Percentiles rank a stretch among this genome's conserved stretches.
Conservation (phyloP, 2,113 vertebrate species). For the Sitta europaea region DNA sequence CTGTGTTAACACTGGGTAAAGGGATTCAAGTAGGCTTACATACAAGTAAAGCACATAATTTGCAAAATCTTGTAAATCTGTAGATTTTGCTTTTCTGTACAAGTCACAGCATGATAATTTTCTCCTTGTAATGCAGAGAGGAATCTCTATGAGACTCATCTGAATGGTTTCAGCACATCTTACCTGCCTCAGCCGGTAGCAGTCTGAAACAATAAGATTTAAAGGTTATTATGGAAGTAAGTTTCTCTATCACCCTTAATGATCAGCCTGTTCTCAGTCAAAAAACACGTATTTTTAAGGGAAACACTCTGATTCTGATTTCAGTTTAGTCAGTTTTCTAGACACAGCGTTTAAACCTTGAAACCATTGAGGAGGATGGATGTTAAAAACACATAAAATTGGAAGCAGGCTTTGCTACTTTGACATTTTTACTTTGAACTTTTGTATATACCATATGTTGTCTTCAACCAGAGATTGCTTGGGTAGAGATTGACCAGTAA, state of each 20-base stretch:
- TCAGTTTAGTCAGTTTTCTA: not conserved
- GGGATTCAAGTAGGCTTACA: not conserved
- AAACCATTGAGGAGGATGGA: not conserved
- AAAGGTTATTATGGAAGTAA: constrained; percentile 16
- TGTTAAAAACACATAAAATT: not conserved
- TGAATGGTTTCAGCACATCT: not conserved
- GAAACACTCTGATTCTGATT: not conserved
- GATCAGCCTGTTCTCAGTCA: not conserved
- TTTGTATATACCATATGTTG: not conserved
- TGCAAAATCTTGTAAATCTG: not conserved
- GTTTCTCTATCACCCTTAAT: not conserved
- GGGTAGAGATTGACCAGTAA: not conserved
- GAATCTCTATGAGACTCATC: not conserved
- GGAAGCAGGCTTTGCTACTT: not conserved
- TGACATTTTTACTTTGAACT: not conserved
- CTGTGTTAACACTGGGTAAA: not conserved
- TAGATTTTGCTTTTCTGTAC: not conserved
- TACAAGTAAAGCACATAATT: not conserved
- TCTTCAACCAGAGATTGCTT: not conserved
- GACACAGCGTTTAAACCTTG: not conserved
- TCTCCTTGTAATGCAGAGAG: not conserved
- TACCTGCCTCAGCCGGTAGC: not conserved
- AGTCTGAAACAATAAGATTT: not conserved
- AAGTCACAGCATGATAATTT: not conserved
- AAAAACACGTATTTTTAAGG: not conserved